Conservation (phyloP, 2,113 vertebrate species). For the Microcebus murinus region DNA sequence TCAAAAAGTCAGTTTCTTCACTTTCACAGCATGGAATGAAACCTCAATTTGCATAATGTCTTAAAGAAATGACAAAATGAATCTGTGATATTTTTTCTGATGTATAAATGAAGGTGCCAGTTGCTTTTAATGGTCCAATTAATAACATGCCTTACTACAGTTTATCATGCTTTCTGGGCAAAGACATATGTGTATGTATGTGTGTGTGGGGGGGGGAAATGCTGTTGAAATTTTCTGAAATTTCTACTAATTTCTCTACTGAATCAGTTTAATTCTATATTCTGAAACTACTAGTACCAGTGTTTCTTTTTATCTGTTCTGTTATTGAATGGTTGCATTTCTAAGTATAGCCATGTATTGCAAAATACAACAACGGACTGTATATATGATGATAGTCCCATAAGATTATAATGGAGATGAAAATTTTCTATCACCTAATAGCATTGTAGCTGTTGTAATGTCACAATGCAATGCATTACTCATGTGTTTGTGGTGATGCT, state of each 20-base stretch:
- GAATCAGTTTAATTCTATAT: neutral
- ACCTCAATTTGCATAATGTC: neutral
- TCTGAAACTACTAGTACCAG: neutral
- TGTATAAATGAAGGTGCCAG: neutral
- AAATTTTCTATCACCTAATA: neutral
- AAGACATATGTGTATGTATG: neutral
- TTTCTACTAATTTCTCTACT: neutral
- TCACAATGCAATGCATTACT: neutral
- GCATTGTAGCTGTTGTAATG: neutral
- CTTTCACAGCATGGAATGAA: neutral
- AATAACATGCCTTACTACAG: neutral
- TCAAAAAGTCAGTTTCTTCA: slow-evolving; percentile 34
- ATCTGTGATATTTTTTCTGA: neutral
- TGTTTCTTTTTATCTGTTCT: neutral
- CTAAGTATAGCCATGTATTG: neutral
- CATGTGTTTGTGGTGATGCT: neutral
- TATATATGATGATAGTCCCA: neutral
- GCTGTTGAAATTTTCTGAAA: neutral
- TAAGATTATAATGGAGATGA: neutral
- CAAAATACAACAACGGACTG: neutral
- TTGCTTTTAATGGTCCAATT: neutral
- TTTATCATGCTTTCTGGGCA: neutral
- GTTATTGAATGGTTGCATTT: neutral
- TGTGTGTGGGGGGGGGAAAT: neutral
- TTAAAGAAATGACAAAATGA: slow-evolving; percentile 20